Evolutionary conservation across 2,888 invertebrate species (phyloP), one percentile per base, ranked within the genome.

Genomic region (Trissonchulus latispiculum): DNA sequence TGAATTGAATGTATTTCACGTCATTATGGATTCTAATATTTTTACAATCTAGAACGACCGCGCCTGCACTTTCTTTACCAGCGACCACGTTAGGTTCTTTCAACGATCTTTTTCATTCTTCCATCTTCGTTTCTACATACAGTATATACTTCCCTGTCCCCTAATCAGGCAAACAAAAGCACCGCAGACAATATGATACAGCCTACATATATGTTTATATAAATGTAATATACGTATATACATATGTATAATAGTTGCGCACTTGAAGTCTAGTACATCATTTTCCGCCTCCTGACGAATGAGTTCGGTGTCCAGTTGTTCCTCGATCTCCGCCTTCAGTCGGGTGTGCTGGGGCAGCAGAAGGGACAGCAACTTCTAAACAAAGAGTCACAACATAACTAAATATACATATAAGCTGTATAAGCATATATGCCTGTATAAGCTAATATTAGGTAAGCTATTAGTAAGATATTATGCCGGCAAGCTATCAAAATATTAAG

Each of bases 271-370:
- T 36, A 94, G 84, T 0, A 90, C 89, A 62, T 90, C 90, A 77
- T 91, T 90, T 82, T 92, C 91, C 0, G 92, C 91, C 84, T 95
- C 92, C 81, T 95, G 95, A 75, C 88, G 88, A 72, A 97, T 93
- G 61, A 95, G 88, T 1, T 90, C 90, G 3, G 88, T 85, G 82
- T 97, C 95, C 23, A 97, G 85, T 0, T 92, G 90, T 82, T 94
- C 93, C 73, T 90, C 89, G 71, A 99, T 91, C 84, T 92, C 90
- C 75, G 91, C 89, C 48, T 89, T 88, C 73, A 95, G 88, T 80
- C 90, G 89, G 0, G 89, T 90, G 83, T 96, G 93, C 76, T 93
- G 91, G 0, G 93, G 92, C 61, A 93, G 86, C 8, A 75, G 18
- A 31, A 70, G 28, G 59, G n/a, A 23, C 15, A 23, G 8, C 28